Evolutionary conservation across 2,113 vertebrate genomes (phyloP).

Genomic region (Sylvicapra grimmia): DNA sequence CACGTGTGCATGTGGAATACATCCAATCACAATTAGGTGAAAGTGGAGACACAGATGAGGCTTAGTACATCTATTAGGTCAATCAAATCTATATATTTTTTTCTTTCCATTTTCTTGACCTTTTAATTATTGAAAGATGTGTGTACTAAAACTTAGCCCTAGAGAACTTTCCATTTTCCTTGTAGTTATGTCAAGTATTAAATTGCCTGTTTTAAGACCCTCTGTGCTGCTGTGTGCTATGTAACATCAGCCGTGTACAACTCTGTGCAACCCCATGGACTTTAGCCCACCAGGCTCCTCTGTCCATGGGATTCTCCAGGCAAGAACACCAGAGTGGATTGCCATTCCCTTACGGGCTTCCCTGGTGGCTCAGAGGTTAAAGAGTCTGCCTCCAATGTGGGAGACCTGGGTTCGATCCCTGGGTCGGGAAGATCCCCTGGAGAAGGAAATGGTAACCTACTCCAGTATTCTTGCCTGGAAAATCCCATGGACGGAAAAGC

Average conservation of each 20-base stretch:
- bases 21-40: fast-evolving
- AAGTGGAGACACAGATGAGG: not conserved
- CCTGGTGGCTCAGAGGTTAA: too few species aligned
- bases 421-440: too few species aligned
- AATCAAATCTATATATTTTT: fast-evolving
- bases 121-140: too few species aligned
- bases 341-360: not conserved
- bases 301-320: not conserved
- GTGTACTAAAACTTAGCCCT: not conserved
- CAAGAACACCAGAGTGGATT: not conserved
- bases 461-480: too few species aligned
- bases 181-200: not conserved
- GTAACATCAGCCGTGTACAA: not conserved
- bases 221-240: not conserved
- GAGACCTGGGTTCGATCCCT: too few species aligned
- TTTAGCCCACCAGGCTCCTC: not conserved
- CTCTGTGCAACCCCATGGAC: not conserved
- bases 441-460: too few species aligned
- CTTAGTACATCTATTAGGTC: fast-evolving
- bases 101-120: not conserved
- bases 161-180: not conserved
- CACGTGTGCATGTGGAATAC: fast-evolving
- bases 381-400: too few species aligned
- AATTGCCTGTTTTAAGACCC: not conserved
- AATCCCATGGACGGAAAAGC: too few species aligned